phyloP scores from a whole-genome alignment of 64 coral and sea anemone species.

The Pocillopora verrucosa region DNA sequence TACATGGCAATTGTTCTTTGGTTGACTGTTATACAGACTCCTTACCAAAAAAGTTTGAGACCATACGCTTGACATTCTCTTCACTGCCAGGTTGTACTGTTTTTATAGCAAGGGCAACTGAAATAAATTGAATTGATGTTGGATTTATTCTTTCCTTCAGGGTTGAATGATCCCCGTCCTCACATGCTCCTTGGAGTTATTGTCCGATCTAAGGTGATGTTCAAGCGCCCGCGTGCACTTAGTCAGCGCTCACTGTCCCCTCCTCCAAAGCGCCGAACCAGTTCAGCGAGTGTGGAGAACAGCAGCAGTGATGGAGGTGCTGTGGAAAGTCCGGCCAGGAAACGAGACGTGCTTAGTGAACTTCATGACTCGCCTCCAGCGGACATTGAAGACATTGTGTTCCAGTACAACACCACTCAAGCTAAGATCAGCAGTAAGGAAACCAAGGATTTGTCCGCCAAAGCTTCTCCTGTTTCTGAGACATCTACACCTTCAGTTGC shows the following conservation, averaged over 20 bases:
- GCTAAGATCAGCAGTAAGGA: slow-evolving; percentile 38
- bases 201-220: slow-evolving; percentile 67
- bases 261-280: slow-evolving; percentile 48
- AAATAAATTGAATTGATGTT: background rate
- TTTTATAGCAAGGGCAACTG: background rate
- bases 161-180: slow-evolving; percentile 91
- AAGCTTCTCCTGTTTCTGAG: slow-evolving; percentile 44
- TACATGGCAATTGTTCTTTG: too few relatives aligned
- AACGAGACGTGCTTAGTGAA: slow-evolving; percentile 16
- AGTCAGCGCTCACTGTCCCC: slow-evolving; percentile 61
- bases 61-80: too few relatives aligned
- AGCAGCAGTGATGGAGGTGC: slow-evolving; percentile 58
- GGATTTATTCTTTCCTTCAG: slow-evolving; percentile 18
- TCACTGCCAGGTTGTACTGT: too few relatives aligned
- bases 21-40: too few relatives aligned
- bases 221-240: slow-evolving; percentile 75
- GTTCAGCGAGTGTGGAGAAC: slow-evolving; percentile 29
- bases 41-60: too few relatives aligned
- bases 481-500: slow-evolving; percentile 51
- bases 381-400: slow-evolving; percentile 97
- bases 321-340: slow-evolving; percentile 13
- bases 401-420: slow-evolving; percentile 84
- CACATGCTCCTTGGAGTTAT: slow-evolving; percentile 97
- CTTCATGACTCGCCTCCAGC: slow-evolving; percentile 82
- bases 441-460: slow-evolving; percentile 10